Percentiles rank a stretch among this genome's conserved stretches.
phyloP scores from a whole-genome alignment of 1,140 invertebrate species.

The Telenomus remus region DNA sequence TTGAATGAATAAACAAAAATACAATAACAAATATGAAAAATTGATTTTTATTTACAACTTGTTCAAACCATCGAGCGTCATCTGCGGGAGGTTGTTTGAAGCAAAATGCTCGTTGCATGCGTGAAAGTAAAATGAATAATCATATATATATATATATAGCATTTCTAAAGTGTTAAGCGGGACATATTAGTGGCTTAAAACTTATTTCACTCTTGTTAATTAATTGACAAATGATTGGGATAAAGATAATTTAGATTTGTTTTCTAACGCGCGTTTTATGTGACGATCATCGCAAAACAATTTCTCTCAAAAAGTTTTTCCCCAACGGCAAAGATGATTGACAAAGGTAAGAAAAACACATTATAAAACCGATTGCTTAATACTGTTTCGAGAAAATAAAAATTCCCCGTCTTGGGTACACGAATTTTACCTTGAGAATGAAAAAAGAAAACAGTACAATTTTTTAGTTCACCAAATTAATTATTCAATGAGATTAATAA shows the following conservation, averaged over 20 bases:
- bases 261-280: not conserved
- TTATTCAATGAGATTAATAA: not conserved
- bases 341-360: slow-evolving; percentile 21
- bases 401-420: not conserved
- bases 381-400: not conserved
- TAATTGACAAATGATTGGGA: slow-evolving; percentile 12
- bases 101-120: not conserved
- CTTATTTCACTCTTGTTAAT: slow-evolving; percentile 16
- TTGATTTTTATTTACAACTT: too few relatives aligned
- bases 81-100: not conserved
- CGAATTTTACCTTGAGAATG: not conserved
- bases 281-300: slow-evolving; percentile 1
- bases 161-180: slow-evolving; percentile 14
- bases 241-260: not conserved
- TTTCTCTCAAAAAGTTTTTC: slow-evolving; percentile 11
- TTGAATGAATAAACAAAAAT: not conserved
- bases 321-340: slow-evolving; percentile 26
- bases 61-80: not conserved
- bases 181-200: slow-evolving; percentile 11
- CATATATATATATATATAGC: slow-evolving; percentile 16
- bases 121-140: slow-evolving; percentile 18
- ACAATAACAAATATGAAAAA: too few relatives aligned
- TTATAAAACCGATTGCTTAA: slow-evolving; percentile 3
- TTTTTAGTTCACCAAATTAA: too few relatives aligned
- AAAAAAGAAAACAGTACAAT: too few relatives aligned